A percentile compares a stretch with the other conserved stretches of the same genome.
Conservation (phyloP, 2,888 invertebrate species). For the Lycophotia porphyrea region DNA sequence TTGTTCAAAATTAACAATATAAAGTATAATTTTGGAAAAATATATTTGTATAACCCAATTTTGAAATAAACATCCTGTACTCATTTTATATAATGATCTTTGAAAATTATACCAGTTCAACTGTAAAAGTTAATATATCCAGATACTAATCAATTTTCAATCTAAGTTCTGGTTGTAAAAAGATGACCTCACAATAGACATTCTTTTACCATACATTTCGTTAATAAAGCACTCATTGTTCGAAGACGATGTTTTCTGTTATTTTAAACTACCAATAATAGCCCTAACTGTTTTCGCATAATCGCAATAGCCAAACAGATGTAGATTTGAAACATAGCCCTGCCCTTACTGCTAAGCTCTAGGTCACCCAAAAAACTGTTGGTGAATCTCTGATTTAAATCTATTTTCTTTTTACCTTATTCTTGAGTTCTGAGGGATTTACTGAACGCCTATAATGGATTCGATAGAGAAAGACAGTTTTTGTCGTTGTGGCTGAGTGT, state of each 20-base stretch:
- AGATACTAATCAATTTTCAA: slow-evolving; percentile 63
- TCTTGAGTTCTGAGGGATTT: slow-evolving; percentile 40
- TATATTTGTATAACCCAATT: slow-evolving; percentile 70
- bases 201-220: slow-evolving; percentile 88
- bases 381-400: background rate
- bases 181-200: slow-evolving; percentile 85
- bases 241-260: slow-evolving; percentile 67
- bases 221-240: slow-evolving; percentile 90
- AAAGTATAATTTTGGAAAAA: slow-evolving; percentile 74
- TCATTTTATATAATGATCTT: slow-evolving; percentile 72
- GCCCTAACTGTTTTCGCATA: background rate
- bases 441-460: slow-evolving; percentile 92
- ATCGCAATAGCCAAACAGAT: background rate
- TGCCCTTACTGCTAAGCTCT: background rate
- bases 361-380: background rate
- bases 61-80: slow-evolving; percentile 74
- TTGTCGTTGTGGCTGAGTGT: slow-evolving; percentile 74
- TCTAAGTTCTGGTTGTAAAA: slow-evolving; percentile 84
- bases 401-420: background rate
- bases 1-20: slow-evolving; percentile 68
- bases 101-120: slow-evolving; percentile 59
- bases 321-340: background rate
- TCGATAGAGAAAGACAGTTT: slow-evolving; percentile 92
- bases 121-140: slow-evolving; percentile 63
- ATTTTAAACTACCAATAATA: slow-evolving; percentile 1